Conservation (phyloP, 2,113 vertebrate species). For the Romanogobio albipinnatus region DNA sequence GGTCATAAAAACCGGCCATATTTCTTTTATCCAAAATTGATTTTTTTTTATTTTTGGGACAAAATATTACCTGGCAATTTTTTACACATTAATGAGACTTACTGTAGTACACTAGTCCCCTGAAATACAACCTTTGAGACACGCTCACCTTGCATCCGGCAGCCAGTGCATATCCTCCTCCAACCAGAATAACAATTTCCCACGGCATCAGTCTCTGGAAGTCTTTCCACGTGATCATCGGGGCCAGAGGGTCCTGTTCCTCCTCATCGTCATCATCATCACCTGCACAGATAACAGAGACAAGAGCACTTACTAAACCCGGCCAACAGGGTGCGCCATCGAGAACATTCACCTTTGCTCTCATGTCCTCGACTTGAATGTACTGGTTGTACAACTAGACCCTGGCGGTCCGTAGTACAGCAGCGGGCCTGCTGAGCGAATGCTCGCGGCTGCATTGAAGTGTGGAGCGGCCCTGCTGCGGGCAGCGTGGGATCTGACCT, state of each 20-base stretch:
- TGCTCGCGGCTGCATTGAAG: not conserved
- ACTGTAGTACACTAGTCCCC: too few relatives aligned
- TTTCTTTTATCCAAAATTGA: too few relatives aligned
- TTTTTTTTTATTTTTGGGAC: too few relatives aligned
- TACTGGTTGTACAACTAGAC: not conserved
- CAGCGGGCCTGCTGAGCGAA: not conserved
- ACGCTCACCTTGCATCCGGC: conserved; percentile 93
- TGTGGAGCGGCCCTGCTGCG: too few relatives aligned
- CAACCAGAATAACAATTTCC: conserved; percentile 98
- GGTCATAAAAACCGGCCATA: too few relatives aligned
- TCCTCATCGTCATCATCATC: conserved; percentile 57
- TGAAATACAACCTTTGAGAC: too few relatives aligned
- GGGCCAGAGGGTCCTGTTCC: conserved; percentile 72
- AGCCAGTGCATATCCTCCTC: conserved; percentile 96
- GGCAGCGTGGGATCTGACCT: conserved; percentile 68
- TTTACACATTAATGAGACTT: too few relatives aligned
- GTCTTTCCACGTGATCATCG: conserved; percentile 98
- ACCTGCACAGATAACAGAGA: conserved; percentile 7
- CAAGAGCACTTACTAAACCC: not conserved
- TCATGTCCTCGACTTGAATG: conserved; percentile 9
- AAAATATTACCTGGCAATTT: too few relatives aligned
- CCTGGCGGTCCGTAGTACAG: not conserved
- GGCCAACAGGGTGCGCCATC: not conserved
- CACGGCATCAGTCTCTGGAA: conserved; percentile 99
- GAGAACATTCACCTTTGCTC: conserved; percentile 22